Conservation (phyloP, 2,888 invertebrate genomes). For the Smittia aterrima region DNA sequence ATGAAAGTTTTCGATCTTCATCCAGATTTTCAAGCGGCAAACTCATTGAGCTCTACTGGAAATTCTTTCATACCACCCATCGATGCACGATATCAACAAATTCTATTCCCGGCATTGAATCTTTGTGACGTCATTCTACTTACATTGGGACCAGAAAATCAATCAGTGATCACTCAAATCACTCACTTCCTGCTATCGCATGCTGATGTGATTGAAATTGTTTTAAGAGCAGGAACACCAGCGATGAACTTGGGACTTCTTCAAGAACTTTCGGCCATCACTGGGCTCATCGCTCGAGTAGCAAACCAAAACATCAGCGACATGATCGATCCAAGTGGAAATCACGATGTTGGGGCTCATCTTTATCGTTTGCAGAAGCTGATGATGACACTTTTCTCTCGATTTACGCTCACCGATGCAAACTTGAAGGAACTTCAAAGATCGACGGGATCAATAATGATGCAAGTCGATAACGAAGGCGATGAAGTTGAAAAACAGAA, state of each 20-base stretch:
- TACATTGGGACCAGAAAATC: conserved; percentile 79
- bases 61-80: conserved; percentile 61
- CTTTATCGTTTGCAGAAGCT: conserved; percentile 69
- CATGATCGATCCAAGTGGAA: conserved; percentile 50
- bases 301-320: conserved; percentile 56
- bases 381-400: conserved; percentile 71
- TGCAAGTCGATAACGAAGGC: conserved; percentile 47
- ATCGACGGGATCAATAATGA: conserved; percentile 43
- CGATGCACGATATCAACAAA: conserved; percentile 73
- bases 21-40: conserved; percentile 61
- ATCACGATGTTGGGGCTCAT: conserved; percentile 58
- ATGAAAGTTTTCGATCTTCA: conserved; percentile 71
- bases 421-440: conserved; percentile 49
- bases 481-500: conserved; percentile 5
- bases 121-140: conserved; percentile 79
- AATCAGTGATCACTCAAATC: conserved; percentile 77
- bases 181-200: conserved; percentile 78
- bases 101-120: conserved; percentile 76
- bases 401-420: conserved; percentile 60
- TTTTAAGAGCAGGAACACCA: conserved; percentile 69
- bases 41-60: conserved; percentile 12
- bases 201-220: conserved; percentile 74
- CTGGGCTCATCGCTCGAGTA: conserved; percentile 70
- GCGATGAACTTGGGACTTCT: conserved; percentile 65
- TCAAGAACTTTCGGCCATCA: conserved; percentile 73